These are phyloP conservation scores for Cyanoderma ruficeps DNA, from an alignment of 2,113 vertebrate genomes.

Conservation along the genomic window DNA sequence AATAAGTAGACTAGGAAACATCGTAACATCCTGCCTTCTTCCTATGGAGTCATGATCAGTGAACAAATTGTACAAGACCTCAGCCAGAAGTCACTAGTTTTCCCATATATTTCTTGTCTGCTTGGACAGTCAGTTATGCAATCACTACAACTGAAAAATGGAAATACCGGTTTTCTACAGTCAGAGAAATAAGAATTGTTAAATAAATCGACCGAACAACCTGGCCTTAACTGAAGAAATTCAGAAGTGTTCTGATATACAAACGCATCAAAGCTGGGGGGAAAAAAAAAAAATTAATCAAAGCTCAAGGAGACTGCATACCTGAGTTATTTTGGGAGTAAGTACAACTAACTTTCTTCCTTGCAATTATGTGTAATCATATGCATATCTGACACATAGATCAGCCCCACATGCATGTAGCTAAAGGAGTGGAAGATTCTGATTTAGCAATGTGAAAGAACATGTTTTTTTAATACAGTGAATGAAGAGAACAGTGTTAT, in stretches of 20 bases:
- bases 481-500: background rate
- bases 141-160: background rate
- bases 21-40: background rate
- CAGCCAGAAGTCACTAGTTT: background rate
- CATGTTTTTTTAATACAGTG: background rate
- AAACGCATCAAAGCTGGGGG: background rate
- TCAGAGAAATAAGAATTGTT: background rate
- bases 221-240: background rate
- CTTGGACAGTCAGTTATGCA: background rate
- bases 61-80: background rate
- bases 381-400: background rate
- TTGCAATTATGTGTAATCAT: slow-evolving; percentile 21
- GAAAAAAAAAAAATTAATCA: background rate
- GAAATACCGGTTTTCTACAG: background rate
- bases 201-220: rapidly evolving
- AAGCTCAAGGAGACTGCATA: slow-evolving; percentile 4
- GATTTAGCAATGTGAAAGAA: background rate
- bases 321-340: background rate
- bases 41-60: background rate
- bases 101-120: background rate
- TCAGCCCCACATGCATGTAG: background rate
- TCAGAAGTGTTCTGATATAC: background rate
- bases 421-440: background rate
- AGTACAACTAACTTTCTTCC: background rate
- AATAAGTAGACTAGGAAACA: background rate